A percentile compares a stretch with the other conserved stretches of the same genome.
phyloP scores from a whole-genome alignment of 2,797 vertebrate species.

The Eospalax fontanierii region DNA sequence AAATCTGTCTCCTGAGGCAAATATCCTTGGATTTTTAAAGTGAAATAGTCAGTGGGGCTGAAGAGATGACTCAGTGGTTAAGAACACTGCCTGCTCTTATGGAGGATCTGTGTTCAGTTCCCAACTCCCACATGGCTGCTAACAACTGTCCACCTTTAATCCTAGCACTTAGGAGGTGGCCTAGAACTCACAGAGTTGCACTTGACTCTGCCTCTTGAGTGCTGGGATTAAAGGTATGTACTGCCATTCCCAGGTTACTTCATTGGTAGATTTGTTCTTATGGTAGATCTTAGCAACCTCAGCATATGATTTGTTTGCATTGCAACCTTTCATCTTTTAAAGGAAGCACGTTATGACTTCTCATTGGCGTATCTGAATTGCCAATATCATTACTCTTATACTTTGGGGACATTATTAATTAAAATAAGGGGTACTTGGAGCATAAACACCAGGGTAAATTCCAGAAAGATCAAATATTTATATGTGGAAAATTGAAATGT shows the following conservation, averaged over 20 bases:
- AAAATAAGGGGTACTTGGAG: not conserved
- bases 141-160: no score
- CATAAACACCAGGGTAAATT: not conserved
- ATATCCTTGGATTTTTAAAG: constrained; percentile 27
- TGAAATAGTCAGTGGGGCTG: no score
- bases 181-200: no score
- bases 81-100: no score
- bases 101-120: no score
- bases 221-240: no score
- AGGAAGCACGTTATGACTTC: not conserved
- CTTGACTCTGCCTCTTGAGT: no score
- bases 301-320: not conserved
- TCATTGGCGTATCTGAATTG: not conserved
- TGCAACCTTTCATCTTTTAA: not conserved
- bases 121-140: no score
- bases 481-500: not conserved
- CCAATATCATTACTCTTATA: not conserved
- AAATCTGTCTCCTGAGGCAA: constrained; percentile 58
- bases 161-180: no score
- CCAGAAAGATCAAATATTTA: constrained; percentile 11
- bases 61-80: not conserved
- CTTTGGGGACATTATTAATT: not conserved
- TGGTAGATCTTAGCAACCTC: not conserved
- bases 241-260: no score
- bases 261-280: not conserved